Conservation (phyloP, 2,113 vertebrate genomes). For the Eulemur rufifrons region DNA sequence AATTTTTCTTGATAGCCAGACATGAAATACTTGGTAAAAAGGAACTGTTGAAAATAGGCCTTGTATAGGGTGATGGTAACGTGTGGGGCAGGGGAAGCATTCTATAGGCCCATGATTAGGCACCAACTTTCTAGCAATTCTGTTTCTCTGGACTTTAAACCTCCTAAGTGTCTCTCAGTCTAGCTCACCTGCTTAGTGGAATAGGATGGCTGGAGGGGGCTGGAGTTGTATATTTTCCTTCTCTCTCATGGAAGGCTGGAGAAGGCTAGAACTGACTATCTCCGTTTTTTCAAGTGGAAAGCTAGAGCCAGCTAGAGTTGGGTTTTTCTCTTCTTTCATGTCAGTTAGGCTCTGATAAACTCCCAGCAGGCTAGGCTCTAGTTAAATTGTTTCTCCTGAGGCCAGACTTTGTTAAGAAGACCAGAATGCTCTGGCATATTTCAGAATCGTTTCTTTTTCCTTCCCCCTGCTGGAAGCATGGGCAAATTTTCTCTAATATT, state of each 20-base stretch:
- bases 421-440: neutral
- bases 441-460: neutral
- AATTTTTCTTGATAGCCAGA: neutral
- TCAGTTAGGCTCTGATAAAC: neutral
- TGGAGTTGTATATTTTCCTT: neutral
- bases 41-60: neutral
- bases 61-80: too few relatives aligned
- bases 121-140: neutral
- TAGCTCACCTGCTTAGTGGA: neutral
- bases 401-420: neutral
- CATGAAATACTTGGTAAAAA: neutral
- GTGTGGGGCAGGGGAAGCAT: too few relatives aligned
- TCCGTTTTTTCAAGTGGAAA: neutral
- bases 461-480: neutral
- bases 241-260: neutral
- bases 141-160: neutral
- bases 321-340: neutral
- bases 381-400: neutral
- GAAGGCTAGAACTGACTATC: neutral
- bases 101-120: neutral
- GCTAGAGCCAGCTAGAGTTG: neutral
- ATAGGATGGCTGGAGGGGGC: neutral
- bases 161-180: neutral
- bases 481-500: neutral
- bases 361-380: neutral